Percentiles rank a stretch among this genome's conserved stretches.
phyloP scores from a whole-genome alignment of 2,888 invertebrate species.

The Ennomos erosarius region DNA sequence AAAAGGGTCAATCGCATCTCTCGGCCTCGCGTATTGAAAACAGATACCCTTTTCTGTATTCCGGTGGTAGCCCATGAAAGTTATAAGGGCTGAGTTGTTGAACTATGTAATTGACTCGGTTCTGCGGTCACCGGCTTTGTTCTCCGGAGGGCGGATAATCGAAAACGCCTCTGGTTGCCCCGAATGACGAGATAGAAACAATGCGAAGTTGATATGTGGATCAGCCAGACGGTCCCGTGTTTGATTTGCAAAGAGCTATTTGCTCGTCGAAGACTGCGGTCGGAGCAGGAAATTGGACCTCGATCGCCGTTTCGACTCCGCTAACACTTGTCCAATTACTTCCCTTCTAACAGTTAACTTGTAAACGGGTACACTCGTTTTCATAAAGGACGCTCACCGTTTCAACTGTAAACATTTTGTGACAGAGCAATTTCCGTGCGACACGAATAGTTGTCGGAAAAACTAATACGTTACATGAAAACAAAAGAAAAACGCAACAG shows the following conservation, averaged over 20 bases:
- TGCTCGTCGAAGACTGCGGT: constrained; percentile 75
- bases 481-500: constrained; percentile 62
- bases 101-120: constrained; percentile 85
- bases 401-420: constrained; percentile 58
- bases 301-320: constrained; percentile 60
- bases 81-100: constrained; percentile 85
- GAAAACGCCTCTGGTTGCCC: constrained; percentile 83
- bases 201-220: constrained; percentile 84
- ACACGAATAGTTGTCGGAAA: constrained; percentile 68
- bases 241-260: constrained; percentile 84
- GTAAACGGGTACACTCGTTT: constrained; percentile 64
- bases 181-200: constrained; percentile 80
- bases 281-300: constrained; percentile 78
- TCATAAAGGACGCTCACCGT: constrained; percentile 58
- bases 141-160: constrained; percentile 81
- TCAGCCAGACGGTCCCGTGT: constrained; percentile 79
- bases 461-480: constrained; percentile 76
- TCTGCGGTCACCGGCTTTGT: constrained; percentile 83
- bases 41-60: constrained; percentile 85
- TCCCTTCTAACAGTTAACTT: constrained; percentile 58
- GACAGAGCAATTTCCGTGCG: constrained; percentile 70
- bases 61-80: constrained; percentile 82
- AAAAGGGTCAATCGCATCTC: constrained; percentile 83
- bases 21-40: constrained; percentile 80
- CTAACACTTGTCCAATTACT: constrained; percentile 79